Percentiles rank a stretch among this genome's conserved stretches.
Evolutionary conservation across 2,888 invertebrate species (phyloP).

Genomic region (Sphinx pinastri): DNA sequence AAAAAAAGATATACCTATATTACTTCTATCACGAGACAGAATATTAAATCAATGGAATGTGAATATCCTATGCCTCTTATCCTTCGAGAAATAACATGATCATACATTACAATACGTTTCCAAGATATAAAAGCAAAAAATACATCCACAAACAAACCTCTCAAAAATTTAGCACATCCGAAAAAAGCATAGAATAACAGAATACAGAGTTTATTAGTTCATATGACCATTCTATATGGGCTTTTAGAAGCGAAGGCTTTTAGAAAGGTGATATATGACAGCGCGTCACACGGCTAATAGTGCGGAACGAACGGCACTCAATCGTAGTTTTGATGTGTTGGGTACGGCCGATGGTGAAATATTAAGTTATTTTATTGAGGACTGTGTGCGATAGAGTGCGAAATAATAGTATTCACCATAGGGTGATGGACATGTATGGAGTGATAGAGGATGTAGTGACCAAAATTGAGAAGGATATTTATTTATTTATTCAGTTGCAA

Average conservation of each 20-base stretch:
- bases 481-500: too few relatives aligned
- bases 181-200: background rate
- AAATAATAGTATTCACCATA: too few relatives aligned
- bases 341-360: background rate
- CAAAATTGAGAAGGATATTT: too few relatives aligned
- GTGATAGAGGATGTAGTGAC: too few relatives aligned
- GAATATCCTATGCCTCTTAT: too few relatives aligned
- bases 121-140: background rate
- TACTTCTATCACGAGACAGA: too few relatives aligned
- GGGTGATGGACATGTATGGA: too few relatives aligned
- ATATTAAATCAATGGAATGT: too few relatives aligned
- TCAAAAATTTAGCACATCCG: background rate
- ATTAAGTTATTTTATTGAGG: background rate
- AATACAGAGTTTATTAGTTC: constrained; percentile 9
- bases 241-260: constrained; percentile 8
- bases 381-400: background rate
- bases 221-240: background rate
- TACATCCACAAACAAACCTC: background rate
- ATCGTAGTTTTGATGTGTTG: background rate
- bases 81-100: too few relatives aligned
- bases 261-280: constrained; percentile 12
- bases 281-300: background rate
- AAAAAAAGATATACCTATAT: too few relatives aligned
- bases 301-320: constrained; percentile 1
- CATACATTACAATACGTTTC: background rate